phyloP scores from a whole-genome alignment of 2,113 vertebrate species.

The Oryzias javanicus region DNA sequence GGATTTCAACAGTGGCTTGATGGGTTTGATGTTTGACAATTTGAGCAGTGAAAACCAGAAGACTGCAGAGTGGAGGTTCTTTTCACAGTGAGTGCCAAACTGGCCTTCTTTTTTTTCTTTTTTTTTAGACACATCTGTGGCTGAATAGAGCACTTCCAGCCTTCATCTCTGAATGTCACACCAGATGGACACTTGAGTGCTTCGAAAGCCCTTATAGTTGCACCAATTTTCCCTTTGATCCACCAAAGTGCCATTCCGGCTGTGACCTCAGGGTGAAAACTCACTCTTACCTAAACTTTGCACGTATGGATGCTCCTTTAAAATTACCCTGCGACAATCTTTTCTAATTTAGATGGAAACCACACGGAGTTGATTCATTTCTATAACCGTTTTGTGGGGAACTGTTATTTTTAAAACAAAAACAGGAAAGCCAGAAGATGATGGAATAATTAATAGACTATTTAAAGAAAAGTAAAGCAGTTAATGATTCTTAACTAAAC shows the following conservation, averaged over 20 bases:
- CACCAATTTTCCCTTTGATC: conserved; percentile 27
- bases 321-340: not conserved
- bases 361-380: not conserved
- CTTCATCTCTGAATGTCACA: conserved; percentile 24
- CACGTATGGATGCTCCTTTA: not conserved
- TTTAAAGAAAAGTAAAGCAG: no score
- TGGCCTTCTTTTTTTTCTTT: conserved; percentile 3
- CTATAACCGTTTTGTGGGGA: not conserved
- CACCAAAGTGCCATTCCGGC: conserved; percentile 6
- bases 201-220: conserved; percentile 13
- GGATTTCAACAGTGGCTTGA: no score
- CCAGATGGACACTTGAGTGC: conserved; percentile 25
- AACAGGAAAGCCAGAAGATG: no score
- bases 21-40: not conserved
- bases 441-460: no score
- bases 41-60: not conserved
- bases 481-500: no score
- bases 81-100: conserved; percentile 10
- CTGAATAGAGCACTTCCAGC: conserved; percentile 10
- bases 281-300: not conserved
- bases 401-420: no score
- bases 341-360: not conserved
- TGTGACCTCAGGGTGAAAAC: conserved; percentile 15
- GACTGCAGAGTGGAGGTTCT: not conserved
- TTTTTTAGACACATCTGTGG: not conserved